Percentiles rank a stretch among this genome's conserved stretches.
Evolutionary conservation across 2,113 vertebrate species (phyloP).

Genomic region (Erythrocercus mccallii): DNA sequence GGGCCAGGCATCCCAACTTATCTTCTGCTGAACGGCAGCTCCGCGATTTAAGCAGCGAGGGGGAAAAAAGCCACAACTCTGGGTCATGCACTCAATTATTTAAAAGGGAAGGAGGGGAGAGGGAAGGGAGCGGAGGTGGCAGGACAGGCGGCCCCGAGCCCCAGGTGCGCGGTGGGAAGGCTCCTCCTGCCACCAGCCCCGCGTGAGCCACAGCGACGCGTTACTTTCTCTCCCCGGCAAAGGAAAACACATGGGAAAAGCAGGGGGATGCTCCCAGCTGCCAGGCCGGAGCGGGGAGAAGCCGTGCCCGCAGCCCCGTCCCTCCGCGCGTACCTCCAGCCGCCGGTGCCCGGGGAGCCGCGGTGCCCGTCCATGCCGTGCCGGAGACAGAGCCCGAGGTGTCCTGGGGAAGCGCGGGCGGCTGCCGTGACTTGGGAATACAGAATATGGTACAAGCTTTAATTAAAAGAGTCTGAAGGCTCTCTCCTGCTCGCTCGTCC

Average conservation of each 20-base stretch:
- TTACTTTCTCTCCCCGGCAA: background rate
- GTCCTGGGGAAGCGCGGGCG: slow-evolving; percentile 39
- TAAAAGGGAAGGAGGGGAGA: background rate
- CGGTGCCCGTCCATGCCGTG: slow-evolving; percentile 59
- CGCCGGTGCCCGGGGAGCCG: slow-evolving; percentile 45
- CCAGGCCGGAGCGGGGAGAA: background rate
- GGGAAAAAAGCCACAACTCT: background rate
- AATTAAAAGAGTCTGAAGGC: slow-evolving; percentile 76
- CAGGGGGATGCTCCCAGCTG: slow-evolving; percentile 6
- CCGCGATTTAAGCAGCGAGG: background rate
- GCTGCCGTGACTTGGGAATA: slow-evolving; percentile 65
- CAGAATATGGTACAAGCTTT: slow-evolving; percentile 64
- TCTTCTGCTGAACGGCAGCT: background rate
- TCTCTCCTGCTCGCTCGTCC: slow-evolving; percentile 46
- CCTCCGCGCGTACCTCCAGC: slow-evolving; percentile 65
- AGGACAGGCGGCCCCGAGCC: background rate
- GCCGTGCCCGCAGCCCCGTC: slow-evolving; percentile 55
- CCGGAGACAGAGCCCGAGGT: background rate
- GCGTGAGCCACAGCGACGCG: background rate
- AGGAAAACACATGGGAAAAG: background rate
- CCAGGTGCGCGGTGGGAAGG: background rate
- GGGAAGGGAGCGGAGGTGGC: background rate
- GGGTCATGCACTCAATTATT: background rate
- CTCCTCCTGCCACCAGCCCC: background rate
- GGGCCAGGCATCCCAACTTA: background rate